Percentiles rank a stretch among this genome's conserved stretches.
Evolutionary conservation across 1,140 invertebrate species (phyloP).

Genomic region (Lanistes nyassanus): DNA sequence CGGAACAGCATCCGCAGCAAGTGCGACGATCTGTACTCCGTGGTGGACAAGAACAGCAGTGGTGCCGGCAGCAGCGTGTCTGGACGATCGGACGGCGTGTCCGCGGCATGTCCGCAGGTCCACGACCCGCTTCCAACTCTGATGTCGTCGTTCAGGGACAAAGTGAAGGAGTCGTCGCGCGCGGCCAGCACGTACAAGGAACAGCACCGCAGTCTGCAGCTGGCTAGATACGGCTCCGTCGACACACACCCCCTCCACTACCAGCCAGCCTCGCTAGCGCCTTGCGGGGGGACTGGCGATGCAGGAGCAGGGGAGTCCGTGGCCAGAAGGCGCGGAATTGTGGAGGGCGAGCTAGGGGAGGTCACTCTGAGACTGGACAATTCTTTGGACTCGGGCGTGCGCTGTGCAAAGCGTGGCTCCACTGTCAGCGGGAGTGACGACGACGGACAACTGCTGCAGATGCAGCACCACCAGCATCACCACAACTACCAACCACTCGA

Average conservation of each 20-base stretch:
- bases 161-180: conserved; percentile 38
- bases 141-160: conserved; percentile 42
- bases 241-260: conserved; percentile 14
- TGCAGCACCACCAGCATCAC: background rate
- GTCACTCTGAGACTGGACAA: conserved; percentile 26
- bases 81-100: background rate
- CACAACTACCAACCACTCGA: conserved; percentile 1
- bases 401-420: conserved; percentile 15
- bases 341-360: conserved; percentile 21
- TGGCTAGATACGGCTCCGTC: conserved; percentile 28
- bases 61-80: conserved; percentile 25
- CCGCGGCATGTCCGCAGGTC: background rate
- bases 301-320: background rate
- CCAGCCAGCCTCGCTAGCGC: background rate
- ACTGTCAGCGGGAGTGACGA: conserved; percentile 26
- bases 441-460: conserved; percentile 1
- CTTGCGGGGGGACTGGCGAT: no score
- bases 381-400: conserved; percentile 11
- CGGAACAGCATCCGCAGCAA: conserved; percentile 39
- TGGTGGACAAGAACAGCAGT: conserved; percentile 1
- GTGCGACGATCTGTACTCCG: conserved; percentile 35
- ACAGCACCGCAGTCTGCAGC: conserved; percentile 27
- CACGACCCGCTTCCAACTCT: conserved; percentile 33
- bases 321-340: background rate
- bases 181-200: conserved; percentile 39